A percentile compares a stretch with the other conserved stretches of the same genome.
These are phyloP conservation scores for Neodon shergylaensis DNA, from an alignment of 2,113 vertebrate genomes.

Conservation along the genomic window DNA sequence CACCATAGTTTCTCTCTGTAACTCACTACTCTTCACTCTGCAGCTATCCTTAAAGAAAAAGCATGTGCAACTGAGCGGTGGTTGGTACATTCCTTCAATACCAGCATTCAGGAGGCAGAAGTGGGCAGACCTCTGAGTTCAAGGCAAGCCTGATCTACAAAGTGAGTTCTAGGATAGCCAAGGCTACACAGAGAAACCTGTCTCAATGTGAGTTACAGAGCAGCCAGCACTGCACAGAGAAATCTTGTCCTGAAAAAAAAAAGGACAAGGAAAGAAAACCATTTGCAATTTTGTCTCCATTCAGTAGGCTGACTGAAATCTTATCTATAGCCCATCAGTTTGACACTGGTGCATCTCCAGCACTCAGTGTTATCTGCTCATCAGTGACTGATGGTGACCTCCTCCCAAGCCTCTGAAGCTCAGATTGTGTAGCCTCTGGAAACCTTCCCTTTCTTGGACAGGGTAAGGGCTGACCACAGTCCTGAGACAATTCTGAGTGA, in stretches of 20 bases:
- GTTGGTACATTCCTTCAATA: neutral
- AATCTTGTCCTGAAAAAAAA: neutral
- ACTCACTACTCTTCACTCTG: neutral
- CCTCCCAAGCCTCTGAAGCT: neutral
- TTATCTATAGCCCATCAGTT: neutral
- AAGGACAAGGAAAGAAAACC: neutral
- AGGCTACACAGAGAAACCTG: too few relatives aligned
- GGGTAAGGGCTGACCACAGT: neutral
- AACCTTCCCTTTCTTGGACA: neutral
- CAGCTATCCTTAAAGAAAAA: neutral
- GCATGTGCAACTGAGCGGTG: neutral
- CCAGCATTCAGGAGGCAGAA: neutral
- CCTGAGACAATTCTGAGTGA: neutral
- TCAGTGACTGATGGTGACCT: neutral
- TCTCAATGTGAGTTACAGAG: neutral
- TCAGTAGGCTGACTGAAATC: neutral
- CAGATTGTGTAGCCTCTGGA: neutral
- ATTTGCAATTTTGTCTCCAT: neutral
- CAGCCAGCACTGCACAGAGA: neutral
- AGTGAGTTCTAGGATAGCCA: neutral
- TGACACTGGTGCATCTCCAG: neutral
- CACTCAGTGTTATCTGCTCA: neutral
- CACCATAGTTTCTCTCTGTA: neutral
- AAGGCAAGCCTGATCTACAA: neutral
- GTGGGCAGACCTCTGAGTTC: neutral